Percentiles rank a stretch among this genome's conserved stretches.
Conservation (phyloP, 2,113 vertebrate species). For the Clinocottus analis region DNA sequence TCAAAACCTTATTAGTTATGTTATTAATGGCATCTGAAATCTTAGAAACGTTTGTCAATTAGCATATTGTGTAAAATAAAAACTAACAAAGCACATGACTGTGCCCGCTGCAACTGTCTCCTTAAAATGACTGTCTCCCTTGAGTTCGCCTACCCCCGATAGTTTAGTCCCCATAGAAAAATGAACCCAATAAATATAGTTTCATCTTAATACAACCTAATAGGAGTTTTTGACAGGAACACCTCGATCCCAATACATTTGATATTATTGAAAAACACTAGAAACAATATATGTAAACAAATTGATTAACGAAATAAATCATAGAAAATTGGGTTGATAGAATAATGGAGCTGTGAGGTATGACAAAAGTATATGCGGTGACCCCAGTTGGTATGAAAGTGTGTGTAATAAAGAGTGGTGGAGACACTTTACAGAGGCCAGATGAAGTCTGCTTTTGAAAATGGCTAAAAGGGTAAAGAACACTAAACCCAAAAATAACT, state of each 20-base stretch:
- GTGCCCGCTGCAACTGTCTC: neutral
- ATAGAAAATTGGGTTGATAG: no score
- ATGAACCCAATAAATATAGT: neutral
- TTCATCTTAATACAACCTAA: neutral
- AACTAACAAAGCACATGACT: neutral
- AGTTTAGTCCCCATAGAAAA: neutral
- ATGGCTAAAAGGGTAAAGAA: neutral
- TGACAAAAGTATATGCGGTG: neutral
- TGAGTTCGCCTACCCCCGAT: neutral
- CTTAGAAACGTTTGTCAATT: neutral
- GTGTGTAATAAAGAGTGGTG: constrained; percentile 3
- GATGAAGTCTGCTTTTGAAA: neutral
- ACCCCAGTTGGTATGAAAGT: neutral
- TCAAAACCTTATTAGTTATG: no score
- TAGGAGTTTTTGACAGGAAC: neutral
- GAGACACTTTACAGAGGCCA: neutral
- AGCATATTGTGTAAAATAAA: neutral
- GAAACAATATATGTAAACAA: neutral
- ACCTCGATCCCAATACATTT: neutral
- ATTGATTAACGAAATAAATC: no score
- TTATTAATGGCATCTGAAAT: neutral
- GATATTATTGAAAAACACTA: neutral
- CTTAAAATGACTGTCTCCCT: neutral
- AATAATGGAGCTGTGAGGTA: neutral
- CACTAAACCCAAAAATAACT: neutral